Evolutionary conservation across 1,140 invertebrate species (phyloP).

Genomic region (Globodera ellingtonae): DNA sequence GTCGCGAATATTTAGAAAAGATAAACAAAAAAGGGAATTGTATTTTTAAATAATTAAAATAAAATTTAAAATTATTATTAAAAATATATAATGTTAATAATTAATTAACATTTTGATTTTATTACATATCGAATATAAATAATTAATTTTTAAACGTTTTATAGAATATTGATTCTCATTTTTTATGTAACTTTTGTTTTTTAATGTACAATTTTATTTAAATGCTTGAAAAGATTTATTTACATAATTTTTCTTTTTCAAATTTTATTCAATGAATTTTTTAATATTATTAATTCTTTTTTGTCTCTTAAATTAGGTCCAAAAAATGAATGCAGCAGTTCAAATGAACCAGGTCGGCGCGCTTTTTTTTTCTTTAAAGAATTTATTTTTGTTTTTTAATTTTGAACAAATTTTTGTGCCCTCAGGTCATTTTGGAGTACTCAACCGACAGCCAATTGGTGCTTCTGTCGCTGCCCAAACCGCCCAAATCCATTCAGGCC

Average conservation of each 20-base stretch:
- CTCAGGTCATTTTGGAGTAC: slow-evolving; percentile 84
- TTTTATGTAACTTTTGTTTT: not conserved
- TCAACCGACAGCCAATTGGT: slow-evolving; percentile 95
- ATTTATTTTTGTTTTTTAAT: not conserved
- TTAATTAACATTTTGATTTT: no score
- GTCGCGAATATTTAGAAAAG: slow-evolving; percentile 6
- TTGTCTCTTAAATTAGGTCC: slow-evolving; percentile 36
- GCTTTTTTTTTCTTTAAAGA: no score
- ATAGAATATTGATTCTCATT: no score
- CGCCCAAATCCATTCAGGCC: slow-evolving; percentile 73
- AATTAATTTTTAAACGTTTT: no score
- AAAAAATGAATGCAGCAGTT: slow-evolving; percentile 94
- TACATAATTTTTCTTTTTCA: not conserved
- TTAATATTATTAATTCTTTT: slow-evolving; percentile 20
- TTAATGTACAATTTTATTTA: not conserved
- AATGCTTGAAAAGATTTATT: slow-evolving; percentile 11
- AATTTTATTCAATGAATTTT: not conserved
- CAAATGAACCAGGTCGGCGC: slow-evolving; percentile 82
- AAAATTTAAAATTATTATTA: no score
- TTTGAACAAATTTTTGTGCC: not conserved
- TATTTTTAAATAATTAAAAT: no score
- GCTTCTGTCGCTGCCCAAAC: slow-evolving; percentile 93
- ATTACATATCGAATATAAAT: no score
- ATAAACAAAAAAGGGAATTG: not conserved
- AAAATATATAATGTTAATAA: no score